Conservation (phyloP, 2,888 invertebrate species). For the Caradrina kadenii region DNA sequence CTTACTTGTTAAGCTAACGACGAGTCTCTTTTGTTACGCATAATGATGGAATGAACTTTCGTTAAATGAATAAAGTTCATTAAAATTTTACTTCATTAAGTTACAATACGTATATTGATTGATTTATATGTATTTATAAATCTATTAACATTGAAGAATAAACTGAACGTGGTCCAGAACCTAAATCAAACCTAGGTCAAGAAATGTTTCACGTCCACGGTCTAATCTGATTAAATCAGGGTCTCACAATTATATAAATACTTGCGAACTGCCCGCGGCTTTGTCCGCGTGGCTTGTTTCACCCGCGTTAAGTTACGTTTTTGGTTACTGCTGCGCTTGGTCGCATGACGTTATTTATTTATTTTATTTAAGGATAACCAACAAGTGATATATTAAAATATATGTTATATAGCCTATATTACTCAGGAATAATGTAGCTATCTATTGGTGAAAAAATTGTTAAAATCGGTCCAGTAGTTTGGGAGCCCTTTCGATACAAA, state of each 20-base stretch:
- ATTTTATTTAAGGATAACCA: too few relatives aligned
- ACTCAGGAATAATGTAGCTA: too few relatives aligned
- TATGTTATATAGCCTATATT: too few relatives aligned
- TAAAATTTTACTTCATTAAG: neutral
- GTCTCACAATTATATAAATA: slow-evolving; percentile 27
- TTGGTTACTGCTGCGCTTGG: too few relatives aligned
- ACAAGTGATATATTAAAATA: too few relatives aligned
- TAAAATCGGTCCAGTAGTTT: too few relatives aligned
- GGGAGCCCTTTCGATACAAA: too few relatives aligned
- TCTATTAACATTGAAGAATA: slow-evolving; percentile 2
- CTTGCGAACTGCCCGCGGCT: too few relatives aligned
- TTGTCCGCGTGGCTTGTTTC: too few relatives aligned
- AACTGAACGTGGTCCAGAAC: slow-evolving; percentile 9
- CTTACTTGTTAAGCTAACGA: neutral
- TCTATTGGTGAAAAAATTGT: too few relatives aligned
- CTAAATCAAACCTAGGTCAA: slow-evolving; percentile 49
- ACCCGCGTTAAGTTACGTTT: too few relatives aligned
- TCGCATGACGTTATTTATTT: too few relatives aligned
- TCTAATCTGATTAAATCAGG: slow-evolving; percentile 56
- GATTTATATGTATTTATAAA: neutral
- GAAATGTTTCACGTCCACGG: slow-evolving; percentile 24
- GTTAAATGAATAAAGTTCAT: neutral
- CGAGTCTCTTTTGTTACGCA: neutral
- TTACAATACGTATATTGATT: neutral
- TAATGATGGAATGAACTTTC: neutral